A percentile compares a stretch with the other conserved stretches of the same genome.
Evolutionary conservation across 2,888 invertebrate genomes (phyloP).

Genomic region (Hypomecis punctinalis): DNA sequence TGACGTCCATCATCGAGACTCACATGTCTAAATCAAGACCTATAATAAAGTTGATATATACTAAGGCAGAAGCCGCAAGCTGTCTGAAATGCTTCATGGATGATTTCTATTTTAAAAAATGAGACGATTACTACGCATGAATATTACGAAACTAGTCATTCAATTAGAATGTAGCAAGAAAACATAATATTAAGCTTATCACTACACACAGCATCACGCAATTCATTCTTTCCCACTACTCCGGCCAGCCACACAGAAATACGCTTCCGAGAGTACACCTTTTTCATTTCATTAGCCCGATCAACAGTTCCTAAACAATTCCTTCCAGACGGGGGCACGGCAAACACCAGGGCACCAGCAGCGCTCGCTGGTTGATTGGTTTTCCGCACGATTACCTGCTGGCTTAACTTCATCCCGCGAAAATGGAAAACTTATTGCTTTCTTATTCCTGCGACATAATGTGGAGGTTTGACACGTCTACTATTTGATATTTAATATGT

Average conservation of each 20-base stretch:
- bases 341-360: slow-evolving; percentile 24
- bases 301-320: slow-evolving; percentile 25
- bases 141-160: no score
- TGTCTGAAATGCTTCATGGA: no score
- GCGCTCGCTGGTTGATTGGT: slow-evolving; percentile 37
- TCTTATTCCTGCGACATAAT: slow-evolving; percentile 22
- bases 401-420: slow-evolving; percentile 36
- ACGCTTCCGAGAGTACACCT: slow-evolving; percentile 5
- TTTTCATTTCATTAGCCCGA: slow-evolving; percentile 24
- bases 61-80: no score
- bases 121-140: no score
- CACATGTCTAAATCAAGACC: no score
- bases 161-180: background rate
- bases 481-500: background rate
- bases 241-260: slow-evolving; percentile 5
- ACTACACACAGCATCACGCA: background rate
- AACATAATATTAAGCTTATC: background rate
- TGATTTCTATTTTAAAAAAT: no score
- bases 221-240: slow-evolving; percentile 1
- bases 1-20: no score
- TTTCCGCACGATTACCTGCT: slow-evolving; percentile 40
- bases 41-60: no score
- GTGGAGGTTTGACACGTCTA: slow-evolving; percentile 2
- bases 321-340: slow-evolving; percentile 17
- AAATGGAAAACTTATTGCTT: slow-evolving; percentile 42